Conservation (phyloP, 2,888 invertebrate genomes). For the Eupithecia dodoneata region DNA sequence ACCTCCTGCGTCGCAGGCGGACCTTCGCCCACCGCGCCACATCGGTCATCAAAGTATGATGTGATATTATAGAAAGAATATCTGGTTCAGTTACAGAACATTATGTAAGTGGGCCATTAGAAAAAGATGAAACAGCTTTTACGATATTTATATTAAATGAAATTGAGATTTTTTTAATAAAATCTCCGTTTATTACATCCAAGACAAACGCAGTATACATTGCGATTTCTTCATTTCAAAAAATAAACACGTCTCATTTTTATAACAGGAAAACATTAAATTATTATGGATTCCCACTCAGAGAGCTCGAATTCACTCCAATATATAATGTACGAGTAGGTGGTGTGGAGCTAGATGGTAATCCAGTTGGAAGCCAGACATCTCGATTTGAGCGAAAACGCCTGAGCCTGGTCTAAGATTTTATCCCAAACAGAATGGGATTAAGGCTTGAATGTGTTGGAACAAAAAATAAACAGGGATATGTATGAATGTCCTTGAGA, state of each 20-base stretch:
- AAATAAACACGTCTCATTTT: not conserved
- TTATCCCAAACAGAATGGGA: slow-evolving; percentile 6
- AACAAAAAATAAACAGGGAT: not conserved
- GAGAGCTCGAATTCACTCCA: slow-evolving; percentile 25
- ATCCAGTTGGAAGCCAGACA: slow-evolving; percentile 36
- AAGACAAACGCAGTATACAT: not conserved
- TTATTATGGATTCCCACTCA: slow-evolving; percentile 4
- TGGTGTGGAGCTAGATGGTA: slow-evolving; percentile 32
- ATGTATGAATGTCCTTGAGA: not conserved
- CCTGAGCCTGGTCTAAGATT: slow-evolving; percentile 15
- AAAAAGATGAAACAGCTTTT: not conserved
- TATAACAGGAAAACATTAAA: not conserved
- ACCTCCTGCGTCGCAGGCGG: too few species aligned
- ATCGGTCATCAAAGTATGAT: too few species aligned
- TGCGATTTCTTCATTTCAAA: not conserved
- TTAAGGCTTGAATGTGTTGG: slow-evolving; percentile 1
- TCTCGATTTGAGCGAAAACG: slow-evolving; percentile 33
- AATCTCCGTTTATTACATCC: not conserved
- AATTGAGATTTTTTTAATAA: not conserved
- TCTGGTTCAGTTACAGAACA: not conserved
- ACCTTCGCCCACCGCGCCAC: too few species aligned
- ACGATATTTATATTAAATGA: not conserved
- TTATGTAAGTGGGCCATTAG: not conserved
- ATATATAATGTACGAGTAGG: slow-evolving; percentile 28
- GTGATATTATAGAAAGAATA: not conserved